Percentiles rank a stretch among this genome's conserved stretches.
Conservation (phyloP, 2,797 vertebrate species). For the Geotria australis region DNA sequence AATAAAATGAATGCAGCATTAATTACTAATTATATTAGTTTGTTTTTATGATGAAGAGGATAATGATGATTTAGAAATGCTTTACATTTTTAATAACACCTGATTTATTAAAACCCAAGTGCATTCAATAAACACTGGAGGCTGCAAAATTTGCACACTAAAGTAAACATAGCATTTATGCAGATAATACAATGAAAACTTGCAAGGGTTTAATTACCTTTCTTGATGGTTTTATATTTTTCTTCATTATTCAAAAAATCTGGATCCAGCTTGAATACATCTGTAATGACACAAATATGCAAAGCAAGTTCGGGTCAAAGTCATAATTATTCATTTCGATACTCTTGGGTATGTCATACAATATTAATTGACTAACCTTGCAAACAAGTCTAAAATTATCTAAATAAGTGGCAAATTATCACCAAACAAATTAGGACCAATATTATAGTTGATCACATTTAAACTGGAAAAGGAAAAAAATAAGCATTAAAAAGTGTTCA, state of each 20-base stretch:
- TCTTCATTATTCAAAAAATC: constrained; percentile 82
- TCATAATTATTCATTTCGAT: background rate
- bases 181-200: background rate
- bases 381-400: too few relatives aligned
- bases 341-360: too few relatives aligned
- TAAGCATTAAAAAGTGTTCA: too few relatives aligned
- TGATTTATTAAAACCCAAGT: background rate
- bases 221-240: constrained; percentile 72
- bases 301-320: background rate
- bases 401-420: too few relatives aligned
- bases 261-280: constrained; percentile 91
- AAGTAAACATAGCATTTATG: too few relatives aligned
- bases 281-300: constrained; percentile 15
- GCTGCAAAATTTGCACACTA: background rate
- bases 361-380: too few relatives aligned
- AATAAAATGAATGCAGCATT: too few relatives aligned
- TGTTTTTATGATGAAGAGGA: background rate
- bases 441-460: too few relatives aligned
- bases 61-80: background rate
- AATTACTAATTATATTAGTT: background rate
- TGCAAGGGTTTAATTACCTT: constrained; percentile 18
- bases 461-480: too few relatives aligned
- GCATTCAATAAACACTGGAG: background rate
- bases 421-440: too few relatives aligned
- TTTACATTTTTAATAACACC: background rate